These are phyloP conservation scores for Manacus vitellinus DNA, from an alignment of 2,113 vertebrate species.

Conservation along the genomic window DNA sequence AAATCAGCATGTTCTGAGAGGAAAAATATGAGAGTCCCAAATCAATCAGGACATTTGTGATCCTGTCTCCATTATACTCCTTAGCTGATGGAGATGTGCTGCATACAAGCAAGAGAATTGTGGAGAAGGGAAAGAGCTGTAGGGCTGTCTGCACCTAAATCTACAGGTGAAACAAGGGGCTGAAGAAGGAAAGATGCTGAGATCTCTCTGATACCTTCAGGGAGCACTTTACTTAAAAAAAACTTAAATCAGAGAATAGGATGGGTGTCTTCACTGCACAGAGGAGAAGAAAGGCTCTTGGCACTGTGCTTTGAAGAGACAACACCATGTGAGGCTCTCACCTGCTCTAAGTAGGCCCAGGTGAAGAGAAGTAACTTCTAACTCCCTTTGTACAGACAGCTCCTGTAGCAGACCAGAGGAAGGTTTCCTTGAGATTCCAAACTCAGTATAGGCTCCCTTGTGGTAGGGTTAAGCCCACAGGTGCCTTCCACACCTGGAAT, in stretches of 20 bases:
- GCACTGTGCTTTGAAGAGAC: not conserved
- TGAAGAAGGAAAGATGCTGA: not conserved
- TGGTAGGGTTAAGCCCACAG: not conserved
- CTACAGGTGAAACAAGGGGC: not conserved
- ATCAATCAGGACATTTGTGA: not conserved
- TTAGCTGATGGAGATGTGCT: not conserved
- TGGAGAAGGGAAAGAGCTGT: not conserved
- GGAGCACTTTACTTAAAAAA: not conserved
- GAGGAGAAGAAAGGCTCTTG: not conserved
- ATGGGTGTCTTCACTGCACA: not conserved
- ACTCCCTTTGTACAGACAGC: not conserved
- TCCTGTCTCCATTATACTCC: not conserved
- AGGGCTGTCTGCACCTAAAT: not conserved
- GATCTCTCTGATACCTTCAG: not conserved
- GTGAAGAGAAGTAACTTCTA: not conserved
- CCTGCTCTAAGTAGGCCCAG: not conserved
- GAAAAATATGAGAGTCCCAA: not conserved
- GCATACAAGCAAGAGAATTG: not conserved
- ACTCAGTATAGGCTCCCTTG: not conserved
- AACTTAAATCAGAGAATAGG: not conserved
- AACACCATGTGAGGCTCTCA: not conserved
- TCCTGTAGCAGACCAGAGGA: not conserved
- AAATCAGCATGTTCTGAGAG: not conserved
- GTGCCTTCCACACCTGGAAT: not conserved
- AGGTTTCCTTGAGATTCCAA: rapidly evolving